These are phyloP conservation scores for Xylophagus ater DNA, from an alignment of 2,888 invertebrate genomes.

Conservation along the genomic window DNA sequence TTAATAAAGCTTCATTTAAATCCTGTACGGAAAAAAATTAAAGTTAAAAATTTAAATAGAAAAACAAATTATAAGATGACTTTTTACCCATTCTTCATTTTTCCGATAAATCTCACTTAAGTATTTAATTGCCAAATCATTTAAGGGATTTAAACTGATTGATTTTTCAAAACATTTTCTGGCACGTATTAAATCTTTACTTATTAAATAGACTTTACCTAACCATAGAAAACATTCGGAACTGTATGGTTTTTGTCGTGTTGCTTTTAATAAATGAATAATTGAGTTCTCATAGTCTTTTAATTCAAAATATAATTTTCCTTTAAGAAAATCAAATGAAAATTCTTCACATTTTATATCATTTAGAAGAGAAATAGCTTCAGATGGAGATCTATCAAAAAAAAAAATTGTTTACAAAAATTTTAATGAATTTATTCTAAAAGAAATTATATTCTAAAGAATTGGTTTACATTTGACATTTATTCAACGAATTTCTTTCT, in stretches of 20 bases:
- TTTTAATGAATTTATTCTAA: neutral
- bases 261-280: constrained; percentile 54
- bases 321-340: constrained; percentile 25
- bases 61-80: neutral
- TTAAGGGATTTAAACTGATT: constrained; percentile 56
- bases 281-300: constrained; percentile 50
- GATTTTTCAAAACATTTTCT: constrained; percentile 78
- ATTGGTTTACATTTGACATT: constrained; percentile 1
- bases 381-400: constrained; percentile 21
- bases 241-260: constrained; percentile 62
- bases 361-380: constrained; percentile 46
- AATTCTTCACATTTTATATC: constrained; percentile 17
- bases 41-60: neutral
- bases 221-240: constrained; percentile 62
- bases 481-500: too few species aligned
- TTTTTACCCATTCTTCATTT: constrained; percentile 50
- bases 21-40: constrained; percentile 20
- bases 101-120: constrained; percentile 66
- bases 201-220: constrained; percentile 59
- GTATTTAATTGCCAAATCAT: constrained; percentile 55
- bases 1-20: constrained; percentile 49
- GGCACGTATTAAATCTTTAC: constrained; percentile 59
- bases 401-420: neutral
- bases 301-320: constrained; percentile 29
- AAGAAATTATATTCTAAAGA: neutral